Evolutionary conservation across 2,888 invertebrate genomes (phyloP), one percentile per base, ranked within the genome.

Genomic region (Malachius bipustulatus): DNA sequence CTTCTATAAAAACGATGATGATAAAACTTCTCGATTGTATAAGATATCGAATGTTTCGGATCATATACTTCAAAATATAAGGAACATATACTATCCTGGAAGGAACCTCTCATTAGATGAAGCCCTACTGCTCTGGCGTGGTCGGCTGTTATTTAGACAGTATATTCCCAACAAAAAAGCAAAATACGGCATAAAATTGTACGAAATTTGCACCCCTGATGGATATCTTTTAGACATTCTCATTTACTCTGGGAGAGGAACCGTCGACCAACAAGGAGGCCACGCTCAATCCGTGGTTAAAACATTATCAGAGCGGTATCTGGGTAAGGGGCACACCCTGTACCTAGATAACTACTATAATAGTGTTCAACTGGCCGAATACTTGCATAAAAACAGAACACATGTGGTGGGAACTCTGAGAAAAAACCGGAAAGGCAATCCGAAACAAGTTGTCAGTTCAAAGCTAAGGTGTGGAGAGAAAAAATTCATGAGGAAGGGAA

Each of bases 141-240:
- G 32, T 16, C 32, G 32, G 14, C 24, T 32, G 32, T 14, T 32
- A 14, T 32, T 32, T 45, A 40, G 13, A 41, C 40, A 27, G 43
- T 39, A 27, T 37, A 37, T 32, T 43, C 45, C 14, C 42, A 32
- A 32, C 19, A 32, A 32, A 32, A 16, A 9, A 14, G 32, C 32
- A 16, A 32, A 32, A 32, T n/a, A 32, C 16, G 19, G 32, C 14
- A 32, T 32, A 16, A 39, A 14, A 13, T 24, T 16, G 26, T 41
- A 31, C 44, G 44, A 32, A 44, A 32, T 30, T 36, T 40, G 28
- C 44, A 46, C 34, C 42, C 42, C 26, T 44, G 32, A 34, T 38
- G 32, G 19, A 16, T 32, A 19, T 32, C 19, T 32, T 13, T 32
- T 32, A 19, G 32, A 16, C 30, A 30, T 32, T 19, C 19, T 32